Percentiles rank a stretch among this genome's conserved stretches.
Evolutionary conservation across 2,113 vertebrate species (phyloP).

Genomic region (Anser brachyrhynchus): DNA sequence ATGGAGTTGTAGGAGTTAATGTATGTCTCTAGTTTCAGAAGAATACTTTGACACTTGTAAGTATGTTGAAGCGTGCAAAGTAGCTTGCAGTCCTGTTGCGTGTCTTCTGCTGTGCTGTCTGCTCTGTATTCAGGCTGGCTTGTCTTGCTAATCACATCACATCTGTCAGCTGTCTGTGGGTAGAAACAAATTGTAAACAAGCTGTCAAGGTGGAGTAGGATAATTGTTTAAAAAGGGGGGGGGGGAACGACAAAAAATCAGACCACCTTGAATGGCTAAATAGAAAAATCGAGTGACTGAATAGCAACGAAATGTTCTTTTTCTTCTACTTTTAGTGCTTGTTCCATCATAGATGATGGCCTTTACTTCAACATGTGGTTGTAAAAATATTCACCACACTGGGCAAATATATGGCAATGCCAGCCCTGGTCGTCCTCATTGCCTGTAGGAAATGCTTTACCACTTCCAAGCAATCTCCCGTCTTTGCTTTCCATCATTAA

Average conservation of each 20-base stretch:
- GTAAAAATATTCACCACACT: neutral
- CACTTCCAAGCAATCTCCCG: neutral
- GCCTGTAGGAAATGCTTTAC: neutral
- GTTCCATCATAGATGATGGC: neutral
- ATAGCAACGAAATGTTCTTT: neutral
- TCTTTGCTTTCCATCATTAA: neutral
- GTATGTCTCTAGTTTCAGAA: neutral
- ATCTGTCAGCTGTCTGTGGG: slow-evolving; percentile 5
- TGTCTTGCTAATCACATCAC: slow-evolving; percentile 41
- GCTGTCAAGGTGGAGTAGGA: slow-evolving; percentile 9
- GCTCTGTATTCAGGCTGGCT: neutral
- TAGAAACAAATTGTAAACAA: slow-evolving; percentile 23
- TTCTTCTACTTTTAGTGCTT: neutral
- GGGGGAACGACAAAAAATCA: neutral
- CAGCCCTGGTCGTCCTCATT: neutral
- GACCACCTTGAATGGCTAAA: neutral
- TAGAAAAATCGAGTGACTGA: neutral
- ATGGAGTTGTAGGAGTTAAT: neutral
- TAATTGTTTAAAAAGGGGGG: neutral
- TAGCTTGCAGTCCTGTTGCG: neutral
- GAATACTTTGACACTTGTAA: neutral
- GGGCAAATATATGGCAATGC: neutral
- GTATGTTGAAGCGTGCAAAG: neutral
- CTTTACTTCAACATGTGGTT: neutral
- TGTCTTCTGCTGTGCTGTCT: slow-evolving; percentile 17